A percentile compares a stretch with the other conserved stretches of the same genome.
phyloP scores from a whole-genome alignment of 2,113 vertebrate genomes.

The Chloebia gouldiae region DNA sequence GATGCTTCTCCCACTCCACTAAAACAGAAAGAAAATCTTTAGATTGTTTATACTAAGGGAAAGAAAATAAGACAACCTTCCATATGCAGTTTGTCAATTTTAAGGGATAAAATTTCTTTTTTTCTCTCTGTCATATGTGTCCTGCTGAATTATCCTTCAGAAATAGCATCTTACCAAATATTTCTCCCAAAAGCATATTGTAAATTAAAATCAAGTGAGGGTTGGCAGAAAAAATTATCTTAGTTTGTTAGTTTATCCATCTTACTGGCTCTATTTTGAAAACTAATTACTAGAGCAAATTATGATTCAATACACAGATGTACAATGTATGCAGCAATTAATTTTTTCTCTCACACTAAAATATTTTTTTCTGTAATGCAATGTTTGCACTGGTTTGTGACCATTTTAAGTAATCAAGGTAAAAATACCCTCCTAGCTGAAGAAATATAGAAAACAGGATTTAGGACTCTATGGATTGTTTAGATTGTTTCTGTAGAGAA shows the following conservation, averaged over 20 bases:
- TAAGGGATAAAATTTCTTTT: not conserved
- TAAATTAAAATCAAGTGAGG: not conserved
- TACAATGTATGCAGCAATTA: not conserved
- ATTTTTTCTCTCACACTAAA: not conserved
- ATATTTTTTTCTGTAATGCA: not conserved
- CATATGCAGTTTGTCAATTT: not conserved
- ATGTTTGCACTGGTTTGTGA: not conserved
- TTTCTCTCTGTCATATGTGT: not conserved
- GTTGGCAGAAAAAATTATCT: not conserved
- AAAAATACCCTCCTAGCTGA: not conserved
- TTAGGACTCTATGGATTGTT: not conserved
- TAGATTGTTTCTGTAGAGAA: not conserved
- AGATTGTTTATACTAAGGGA: not conserved
- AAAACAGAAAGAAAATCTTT: not conserved
- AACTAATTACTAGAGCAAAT: not conserved
- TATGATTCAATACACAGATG: not conserved
- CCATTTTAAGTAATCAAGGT: not conserved
- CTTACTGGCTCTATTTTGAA: slow-evolving; percentile 15
- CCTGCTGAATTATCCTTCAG: not conserved
- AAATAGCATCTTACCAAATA: not conserved
- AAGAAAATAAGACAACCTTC: not conserved
- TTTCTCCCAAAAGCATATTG: not conserved
- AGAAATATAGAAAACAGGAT: not conserved
- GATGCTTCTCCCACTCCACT: not conserved
- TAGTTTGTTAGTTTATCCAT: slow-evolving; percentile 23